Evolutionary conservation across 2,888 invertebrate genomes (phyloP), one percentile per base, ranked within the genome.

Genomic region (Hypomecis punctinalis): DNA sequence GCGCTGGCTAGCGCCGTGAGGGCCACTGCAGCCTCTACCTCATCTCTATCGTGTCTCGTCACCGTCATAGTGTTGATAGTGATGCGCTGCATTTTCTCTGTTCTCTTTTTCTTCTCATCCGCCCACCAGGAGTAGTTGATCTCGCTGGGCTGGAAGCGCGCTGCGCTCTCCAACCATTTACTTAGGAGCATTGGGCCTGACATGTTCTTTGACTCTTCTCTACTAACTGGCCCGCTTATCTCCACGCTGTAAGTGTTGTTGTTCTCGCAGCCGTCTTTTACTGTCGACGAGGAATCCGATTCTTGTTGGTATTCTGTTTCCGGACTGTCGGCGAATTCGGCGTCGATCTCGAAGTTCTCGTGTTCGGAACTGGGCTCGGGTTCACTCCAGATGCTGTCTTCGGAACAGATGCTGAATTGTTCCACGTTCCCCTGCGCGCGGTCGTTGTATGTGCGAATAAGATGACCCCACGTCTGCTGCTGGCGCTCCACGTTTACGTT

Each of bases 351-450:
- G 40, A 83, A 62, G 13, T 81, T 73, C 43, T 83, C 82, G 8
- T 74, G 76, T 61, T 83, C 82, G 33, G 82, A 82, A 62, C 83
- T 85, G 35, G 79, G 88, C 62, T 94, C 94, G n/a, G 90, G 89
- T 77, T 96, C 96, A 74, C 95, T 95, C 96, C 96, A 96, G 78
- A 96, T 96, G 85, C 96, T 96, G 81, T 96, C 96, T 66, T 96
- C 95, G 0, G 96, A 96, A 71, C 95, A 95, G 75, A 96, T 96
- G 83, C 96, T 96, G 83, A 96, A 96, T 80, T 96, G 96, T 78
- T 96, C 96, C 6, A 96, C 96, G 83, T 96, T 96, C 9, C 96
- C 96, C 68, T 95, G 95, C 0, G 96, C 96, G 72, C 96, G 95
- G 68, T 94, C 94, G 81, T 96, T 96, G 88, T 96, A 96, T 8